Base-by-base conservation (phyloP, 2,888 invertebrate genomes). In the Scaptomyza reducta region DNA sequence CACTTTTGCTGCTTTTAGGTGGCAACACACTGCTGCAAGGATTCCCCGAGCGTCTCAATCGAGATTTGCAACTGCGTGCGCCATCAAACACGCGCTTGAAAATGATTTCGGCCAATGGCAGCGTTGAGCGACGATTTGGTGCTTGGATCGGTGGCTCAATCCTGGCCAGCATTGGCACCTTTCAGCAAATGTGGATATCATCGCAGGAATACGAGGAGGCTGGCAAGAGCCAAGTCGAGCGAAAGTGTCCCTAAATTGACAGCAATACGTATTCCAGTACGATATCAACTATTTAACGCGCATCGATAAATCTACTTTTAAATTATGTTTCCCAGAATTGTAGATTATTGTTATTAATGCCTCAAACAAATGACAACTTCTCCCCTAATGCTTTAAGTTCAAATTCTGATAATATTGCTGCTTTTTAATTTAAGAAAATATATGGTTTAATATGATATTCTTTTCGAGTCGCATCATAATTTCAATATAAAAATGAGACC, bases 121-220 rank as follows among this genome's bases (percentile, higher is more conserved):
- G 96, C 46, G 95, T 96, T 1, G 99, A 99, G 92, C 92, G 99
- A 47, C 93, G 98, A 59, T 99, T 98, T 92, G 99, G 99, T 6
- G 96, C 99, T 0, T 99, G 99, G 99, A 99, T 99, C 71, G 99
- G 95, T 33, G 99, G 99, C 3, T 99, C 99, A 0, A 99, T 99
- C 87, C 93, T 99, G 49, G 99, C 99, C 0, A 99, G 99, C 0
- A 96, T 99, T 89, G 99, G 99, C 7, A 98, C 99, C 18, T 99
- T 99, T 93, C 99, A 99, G 90, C 99, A 99, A 92, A 98, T 99
- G 98, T 99, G 99, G 99, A 98, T 99, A 82, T 98, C 98, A 0
- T 98, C 98, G 83, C 98, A 99, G 91, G 99, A 99, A 92, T 99
- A 99, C 91, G 99, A 99, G 89, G 99, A 99, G 90, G 96, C 96